Evolutionary conservation across 2,888 invertebrate species (phyloP).

Genomic region (Nomada lathburiana): DNA sequence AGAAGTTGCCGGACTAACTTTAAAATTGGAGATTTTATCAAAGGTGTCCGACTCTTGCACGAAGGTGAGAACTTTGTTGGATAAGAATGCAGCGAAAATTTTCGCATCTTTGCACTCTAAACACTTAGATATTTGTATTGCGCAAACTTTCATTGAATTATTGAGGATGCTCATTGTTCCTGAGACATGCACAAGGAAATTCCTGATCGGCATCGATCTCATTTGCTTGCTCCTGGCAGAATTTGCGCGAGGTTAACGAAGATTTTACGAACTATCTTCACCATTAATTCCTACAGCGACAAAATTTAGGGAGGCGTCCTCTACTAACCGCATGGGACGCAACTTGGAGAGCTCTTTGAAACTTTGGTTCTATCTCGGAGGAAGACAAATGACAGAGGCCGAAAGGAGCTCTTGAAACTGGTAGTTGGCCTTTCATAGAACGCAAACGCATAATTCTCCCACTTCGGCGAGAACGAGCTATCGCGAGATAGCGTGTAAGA

Average conservation of each 20-base stretch:
- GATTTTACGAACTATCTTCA: slow-evolving; percentile 68
- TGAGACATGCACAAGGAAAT: background rate
- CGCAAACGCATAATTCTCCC: slow-evolving; percentile 78
- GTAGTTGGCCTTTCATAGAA: slow-evolving; percentile 76
- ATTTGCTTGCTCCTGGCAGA: slow-evolving; percentile 11
- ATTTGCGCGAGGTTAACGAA: slow-evolving; percentile 63
- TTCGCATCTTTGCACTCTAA: too few species aligned
- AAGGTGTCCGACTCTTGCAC: too few species aligned
- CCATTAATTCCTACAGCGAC: slow-evolving; percentile 74
- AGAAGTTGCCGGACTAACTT: too few species aligned
- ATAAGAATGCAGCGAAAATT: too few species aligned
- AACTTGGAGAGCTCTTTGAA: slow-evolving; percentile 79
- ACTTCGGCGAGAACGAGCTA: slow-evolving; percentile 53
- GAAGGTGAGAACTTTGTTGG: too few species aligned
- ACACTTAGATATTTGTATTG: too few species aligned
- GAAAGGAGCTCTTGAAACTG: slow-evolving; percentile 65
- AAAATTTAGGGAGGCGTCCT: slow-evolving; percentile 76
- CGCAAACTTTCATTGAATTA: background rate
- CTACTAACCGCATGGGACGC: slow-evolving; percentile 68
- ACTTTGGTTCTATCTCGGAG: slow-evolving; percentile 80
- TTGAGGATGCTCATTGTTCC: background rate
- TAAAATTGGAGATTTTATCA: too few species aligned
- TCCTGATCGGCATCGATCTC: slow-evolving; percentile 56
- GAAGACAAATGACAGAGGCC: slow-evolving; percentile 80
- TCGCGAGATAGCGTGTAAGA: slow-evolving; percentile 65